phyloP scores from a whole-genome alignment of 2,113 vertebrate species.

The Dinomys branickii region DNA sequence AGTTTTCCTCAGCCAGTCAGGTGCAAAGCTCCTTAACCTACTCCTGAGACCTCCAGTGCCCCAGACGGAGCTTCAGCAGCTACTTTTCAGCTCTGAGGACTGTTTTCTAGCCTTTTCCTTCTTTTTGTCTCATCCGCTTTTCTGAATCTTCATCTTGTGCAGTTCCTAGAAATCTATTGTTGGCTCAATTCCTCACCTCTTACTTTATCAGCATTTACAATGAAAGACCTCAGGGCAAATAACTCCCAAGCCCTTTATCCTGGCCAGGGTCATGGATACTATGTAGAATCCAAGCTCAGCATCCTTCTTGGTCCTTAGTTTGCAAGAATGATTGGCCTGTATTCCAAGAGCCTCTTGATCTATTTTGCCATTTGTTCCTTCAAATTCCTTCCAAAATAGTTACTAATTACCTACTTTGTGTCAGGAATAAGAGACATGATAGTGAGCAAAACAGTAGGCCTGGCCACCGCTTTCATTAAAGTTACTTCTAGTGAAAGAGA shows the following conservation, averaged over 20 bases:
- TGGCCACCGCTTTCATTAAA: background rate
- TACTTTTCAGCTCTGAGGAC: background rate
- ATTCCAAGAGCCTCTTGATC: background rate
- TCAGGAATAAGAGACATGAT: background rate
- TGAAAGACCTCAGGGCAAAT: background rate
- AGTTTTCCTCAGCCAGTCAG: background rate
- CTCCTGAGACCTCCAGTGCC: background rate
- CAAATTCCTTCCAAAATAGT: background rate
- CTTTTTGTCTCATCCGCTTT: background rate
- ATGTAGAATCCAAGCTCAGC: background rate
- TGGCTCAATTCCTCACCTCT: background rate
- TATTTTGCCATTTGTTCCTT: background rate
- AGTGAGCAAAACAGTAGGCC: background rate
- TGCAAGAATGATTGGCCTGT: background rate
- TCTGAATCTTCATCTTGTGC: background rate
- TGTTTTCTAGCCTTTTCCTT: background rate
- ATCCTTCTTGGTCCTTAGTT: background rate
- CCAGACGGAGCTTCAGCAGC: background rate
- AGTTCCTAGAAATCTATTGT: background rate
- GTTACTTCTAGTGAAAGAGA: background rate
- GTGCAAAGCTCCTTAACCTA: background rate
- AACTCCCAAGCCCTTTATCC: background rate
- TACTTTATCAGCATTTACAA: background rate
- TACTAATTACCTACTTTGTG: conserved; percentile 3
- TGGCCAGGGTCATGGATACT: background rate